Evolutionary conservation across 2,113 vertebrate genomes (phyloP).

Genomic region (Oreochromis aureus): DNA sequence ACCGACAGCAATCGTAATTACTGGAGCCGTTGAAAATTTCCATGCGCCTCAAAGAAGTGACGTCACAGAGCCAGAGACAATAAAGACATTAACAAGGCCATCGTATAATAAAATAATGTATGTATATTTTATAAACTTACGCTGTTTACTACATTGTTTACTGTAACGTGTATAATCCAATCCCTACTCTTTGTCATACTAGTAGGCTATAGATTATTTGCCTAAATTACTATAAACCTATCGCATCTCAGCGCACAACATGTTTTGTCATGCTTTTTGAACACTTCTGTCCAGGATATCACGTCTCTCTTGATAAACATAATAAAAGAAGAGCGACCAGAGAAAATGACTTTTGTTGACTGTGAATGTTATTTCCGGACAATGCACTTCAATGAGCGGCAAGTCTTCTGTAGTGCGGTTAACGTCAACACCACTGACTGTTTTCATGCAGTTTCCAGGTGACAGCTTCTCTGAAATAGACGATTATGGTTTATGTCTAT

Average conservation of each 20-base stretch:
- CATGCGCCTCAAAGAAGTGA: neutral
- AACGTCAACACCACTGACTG: neutral
- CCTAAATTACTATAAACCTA: neutral
- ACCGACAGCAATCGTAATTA: neutral
- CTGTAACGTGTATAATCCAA: neutral
- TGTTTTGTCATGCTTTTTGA: neutral
- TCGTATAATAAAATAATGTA: neutral
- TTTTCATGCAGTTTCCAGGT: neutral
- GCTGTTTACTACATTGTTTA: neutral
- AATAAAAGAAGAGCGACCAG: neutral
- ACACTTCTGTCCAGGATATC: neutral
- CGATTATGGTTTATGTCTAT: neutral
- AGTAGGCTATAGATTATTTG: neutral
- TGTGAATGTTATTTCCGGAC: conserved; percentile 3
- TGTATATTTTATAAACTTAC: neutral
- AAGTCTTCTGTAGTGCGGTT: neutral
- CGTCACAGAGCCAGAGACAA: neutral
- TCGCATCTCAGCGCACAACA: neutral
- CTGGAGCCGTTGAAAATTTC: neutral
- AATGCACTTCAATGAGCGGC: conserved; percentile 7
- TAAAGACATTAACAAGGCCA: neutral
- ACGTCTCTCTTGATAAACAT: neutral
- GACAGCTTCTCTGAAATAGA: neutral
- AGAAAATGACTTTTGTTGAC: conserved; percentile 17
- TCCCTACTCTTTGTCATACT: neutral